These are phyloP conservation scores for Edolisoma coerulescens DNA, from an alignment of 2,113 vertebrate species.

Conservation along the genomic window DNA sequence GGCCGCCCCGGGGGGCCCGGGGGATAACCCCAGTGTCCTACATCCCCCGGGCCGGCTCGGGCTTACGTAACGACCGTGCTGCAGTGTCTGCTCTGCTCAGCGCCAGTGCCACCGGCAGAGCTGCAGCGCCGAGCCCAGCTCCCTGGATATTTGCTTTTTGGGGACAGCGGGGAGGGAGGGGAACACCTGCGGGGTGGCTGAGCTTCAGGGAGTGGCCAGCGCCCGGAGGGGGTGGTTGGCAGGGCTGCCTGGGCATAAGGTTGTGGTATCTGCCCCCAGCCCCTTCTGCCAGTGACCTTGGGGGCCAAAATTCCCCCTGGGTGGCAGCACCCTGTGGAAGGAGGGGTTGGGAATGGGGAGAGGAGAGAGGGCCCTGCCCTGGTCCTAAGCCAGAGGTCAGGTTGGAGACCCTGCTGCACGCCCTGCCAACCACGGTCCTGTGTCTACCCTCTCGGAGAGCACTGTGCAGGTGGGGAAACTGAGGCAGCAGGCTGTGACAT, in stretches of 20 bases:
- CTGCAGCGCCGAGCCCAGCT: constrained; percentile 32
- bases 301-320: neutral
- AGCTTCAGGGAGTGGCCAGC: neutral
- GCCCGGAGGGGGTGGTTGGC: too few species aligned
- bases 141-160: constrained; percentile 14
- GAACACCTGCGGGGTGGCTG: neutral
- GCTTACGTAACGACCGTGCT: constrained; percentile 55
- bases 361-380: neutral
- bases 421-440: fast-evolving
- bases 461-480: neutral
- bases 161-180: neutral
- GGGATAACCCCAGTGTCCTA: constrained; percentile 29
- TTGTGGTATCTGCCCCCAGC: neutral
- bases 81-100: constrained; percentile 61
- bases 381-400: fast-evolving
- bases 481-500: neutral
- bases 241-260: neutral
- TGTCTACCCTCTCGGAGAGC: fast-evolving
- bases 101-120: constrained; percentile 50
- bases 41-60: constrained; percentile 14
- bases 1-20: neutral
- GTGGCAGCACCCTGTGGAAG: neutral
- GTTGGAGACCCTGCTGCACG: neutral
- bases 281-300: neutral
- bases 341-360: neutral